These are phyloP conservation scores for Gobiocypris rarus DNA, from an alignment of 2,113 vertebrate species.

Conservation along the genomic window DNA sequence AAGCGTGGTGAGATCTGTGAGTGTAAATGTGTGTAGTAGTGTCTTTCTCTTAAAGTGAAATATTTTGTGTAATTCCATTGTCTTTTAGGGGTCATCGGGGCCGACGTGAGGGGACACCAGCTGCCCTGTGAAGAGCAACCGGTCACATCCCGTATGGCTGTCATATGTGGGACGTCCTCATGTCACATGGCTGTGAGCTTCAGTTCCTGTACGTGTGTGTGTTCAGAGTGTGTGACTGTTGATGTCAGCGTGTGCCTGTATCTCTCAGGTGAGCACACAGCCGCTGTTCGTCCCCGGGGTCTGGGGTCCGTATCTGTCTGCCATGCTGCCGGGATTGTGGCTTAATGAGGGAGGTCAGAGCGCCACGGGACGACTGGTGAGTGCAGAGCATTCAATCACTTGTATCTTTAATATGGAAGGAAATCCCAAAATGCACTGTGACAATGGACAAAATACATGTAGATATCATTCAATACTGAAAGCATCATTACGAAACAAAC, in stretches of 20 bases:
- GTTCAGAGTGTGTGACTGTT: background rate
- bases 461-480: background rate
- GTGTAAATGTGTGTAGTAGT: too few species aligned
- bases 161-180: conserved; percentile 97
- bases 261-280: conserved; percentile 83
- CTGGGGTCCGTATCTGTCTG: conserved; percentile 95
- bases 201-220: background rate
- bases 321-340: conserved; percentile 93
- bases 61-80: background rate
- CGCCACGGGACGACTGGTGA: conserved; percentile 89
- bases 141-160: conserved; percentile 85
- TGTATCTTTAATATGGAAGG: too few species aligned
- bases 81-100: conserved; percentile 88
- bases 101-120: conserved; percentile 83
- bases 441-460: too few species aligned
- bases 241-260: background rate
- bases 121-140: conserved; percentile 86
- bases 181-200: conserved; percentile 96
- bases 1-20: too few species aligned
- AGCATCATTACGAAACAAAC: background rate
- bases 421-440: too few species aligned
- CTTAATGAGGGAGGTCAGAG: conserved; percentile 96
- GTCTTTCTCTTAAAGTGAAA: background rate
- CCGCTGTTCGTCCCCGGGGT: conserved; percentile 93
- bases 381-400: conserved; percentile 56